Conservation (phyloP, 2,113 vertebrate genomes). For the Engystomops pustulosus region DNA sequence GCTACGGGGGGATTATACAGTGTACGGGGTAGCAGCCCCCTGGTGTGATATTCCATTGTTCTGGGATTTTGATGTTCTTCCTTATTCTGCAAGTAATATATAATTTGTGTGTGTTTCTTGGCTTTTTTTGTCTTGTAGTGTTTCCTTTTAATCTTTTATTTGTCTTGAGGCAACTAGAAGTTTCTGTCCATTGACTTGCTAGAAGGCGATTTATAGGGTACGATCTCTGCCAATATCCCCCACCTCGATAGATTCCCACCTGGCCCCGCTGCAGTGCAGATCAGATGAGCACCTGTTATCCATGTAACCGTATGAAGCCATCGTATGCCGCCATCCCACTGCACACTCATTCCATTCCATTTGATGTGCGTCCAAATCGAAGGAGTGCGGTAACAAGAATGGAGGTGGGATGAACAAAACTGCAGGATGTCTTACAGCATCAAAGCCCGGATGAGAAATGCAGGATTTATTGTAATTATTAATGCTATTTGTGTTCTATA, state of each 20-base stretch:
- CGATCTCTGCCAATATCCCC: not conserved
- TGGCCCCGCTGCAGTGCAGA: slow-evolving; percentile 5
- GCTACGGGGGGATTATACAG: too few relatives aligned
- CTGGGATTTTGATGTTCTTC: not conserved
- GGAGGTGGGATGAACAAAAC: slow-evolving; percentile 2
- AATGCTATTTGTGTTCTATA: not conserved
- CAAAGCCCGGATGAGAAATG: not conserved
- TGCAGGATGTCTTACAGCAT: not conserved
- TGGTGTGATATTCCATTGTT: not conserved
- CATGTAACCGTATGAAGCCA: not conserved
- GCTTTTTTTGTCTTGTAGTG: not conserved
- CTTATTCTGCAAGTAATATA: not conserved
- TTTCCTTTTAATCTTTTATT: slow-evolving; percentile 10
- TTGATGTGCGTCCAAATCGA: slow-evolving; percentile 39
- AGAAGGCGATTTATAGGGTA: not conserved
- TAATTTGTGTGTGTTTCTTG: not conserved
- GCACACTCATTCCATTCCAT: slow-evolving; percentile 19
- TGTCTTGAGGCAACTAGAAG: not conserved
- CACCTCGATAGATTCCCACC: not conserved
- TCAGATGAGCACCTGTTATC: slow-evolving; percentile 40
- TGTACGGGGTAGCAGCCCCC: not conserved
- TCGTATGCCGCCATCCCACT: not conserved
- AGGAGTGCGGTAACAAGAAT: not conserved
- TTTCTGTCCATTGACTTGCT: not conserved
- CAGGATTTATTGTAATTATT: not conserved